Percentiles rank a stretch among this genome's conserved stretches.
phyloP scores from a whole-genome alignment of 2,113 vertebrate genomes.

The Orycteropus afer region DNA sequence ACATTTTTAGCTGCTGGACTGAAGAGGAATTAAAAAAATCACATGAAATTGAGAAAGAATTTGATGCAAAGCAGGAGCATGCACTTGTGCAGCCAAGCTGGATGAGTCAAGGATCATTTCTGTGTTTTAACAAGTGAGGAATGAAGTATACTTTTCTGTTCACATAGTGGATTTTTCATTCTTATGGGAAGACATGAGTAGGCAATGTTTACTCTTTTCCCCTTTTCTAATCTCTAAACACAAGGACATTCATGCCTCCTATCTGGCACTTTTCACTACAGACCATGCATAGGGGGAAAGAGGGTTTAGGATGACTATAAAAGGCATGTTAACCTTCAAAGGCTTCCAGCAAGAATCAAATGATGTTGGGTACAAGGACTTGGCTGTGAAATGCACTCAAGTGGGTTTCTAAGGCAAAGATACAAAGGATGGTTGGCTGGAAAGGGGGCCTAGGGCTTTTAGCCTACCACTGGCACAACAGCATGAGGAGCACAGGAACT shows the following conservation, averaged over 20 bases:
- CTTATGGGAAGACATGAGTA: not conserved
- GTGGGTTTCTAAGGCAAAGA: not conserved
- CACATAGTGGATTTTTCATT: not conserved
- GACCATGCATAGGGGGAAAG: not conserved
- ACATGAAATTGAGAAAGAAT: not conserved
- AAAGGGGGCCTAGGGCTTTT: not conserved
- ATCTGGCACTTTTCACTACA: too few species aligned
- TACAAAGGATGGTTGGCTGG: not conserved
- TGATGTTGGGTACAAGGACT: not conserved
- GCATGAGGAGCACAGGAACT: not conserved
- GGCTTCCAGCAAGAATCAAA: not conserved
- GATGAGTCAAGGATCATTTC: not conserved
- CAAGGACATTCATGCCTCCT: too few species aligned
- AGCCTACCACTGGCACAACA: not conserved
- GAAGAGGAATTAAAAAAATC: not conserved
- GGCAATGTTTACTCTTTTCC: not conserved
- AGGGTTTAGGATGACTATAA: not conserved
- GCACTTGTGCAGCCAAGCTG: too few species aligned
- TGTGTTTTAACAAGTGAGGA: not conserved
- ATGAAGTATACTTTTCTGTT: not conserved
- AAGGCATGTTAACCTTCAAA: not conserved
- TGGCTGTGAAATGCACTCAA: not conserved
- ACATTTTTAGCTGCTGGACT: not conserved
- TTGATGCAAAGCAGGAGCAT: not conserved
- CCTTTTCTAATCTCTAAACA: not conserved